These are phyloP conservation scores for Azorinus chamasolen DNA, from an alignment of 2,888 invertebrate species.

Conservation along the genomic window DNA sequence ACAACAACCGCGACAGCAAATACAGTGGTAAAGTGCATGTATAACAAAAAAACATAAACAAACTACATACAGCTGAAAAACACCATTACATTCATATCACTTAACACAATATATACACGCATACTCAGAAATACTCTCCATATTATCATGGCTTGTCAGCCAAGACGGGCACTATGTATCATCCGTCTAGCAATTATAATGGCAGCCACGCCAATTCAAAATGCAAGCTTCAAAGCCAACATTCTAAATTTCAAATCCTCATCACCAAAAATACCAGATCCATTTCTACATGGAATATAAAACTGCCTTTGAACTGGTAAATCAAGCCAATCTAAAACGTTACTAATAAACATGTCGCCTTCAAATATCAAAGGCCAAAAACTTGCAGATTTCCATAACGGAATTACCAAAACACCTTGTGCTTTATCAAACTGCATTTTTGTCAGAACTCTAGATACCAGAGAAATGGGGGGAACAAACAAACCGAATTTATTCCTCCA, in stretches of 20 bases:
- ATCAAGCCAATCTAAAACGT: no score
- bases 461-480: conserved; percentile 21
- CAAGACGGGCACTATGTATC: no score
- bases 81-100: no score
- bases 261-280: neutral
- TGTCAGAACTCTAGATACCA: conserved; percentile 16
- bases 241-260: conserved; percentile 2
- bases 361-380: conserved; percentile 31
- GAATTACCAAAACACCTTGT: conserved; percentile 9
- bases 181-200: no score
- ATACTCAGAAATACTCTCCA: no score
- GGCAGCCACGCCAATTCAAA: neutral
- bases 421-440: conserved; percentile 22
- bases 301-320: neutral
- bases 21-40: no score
- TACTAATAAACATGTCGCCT: neutral
- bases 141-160: no score
- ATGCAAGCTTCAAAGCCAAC: neutral
- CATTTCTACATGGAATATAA: conserved; percentile 12
- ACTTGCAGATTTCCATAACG: conserved; percentile 30
- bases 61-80: no score
- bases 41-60: no score
- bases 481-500: neutral
- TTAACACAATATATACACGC: no score
- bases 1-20: no score